Evolutionary conservation across 2,888 invertebrate genomes (phyloP).

Genomic region (Orthosia gothica): DNA sequence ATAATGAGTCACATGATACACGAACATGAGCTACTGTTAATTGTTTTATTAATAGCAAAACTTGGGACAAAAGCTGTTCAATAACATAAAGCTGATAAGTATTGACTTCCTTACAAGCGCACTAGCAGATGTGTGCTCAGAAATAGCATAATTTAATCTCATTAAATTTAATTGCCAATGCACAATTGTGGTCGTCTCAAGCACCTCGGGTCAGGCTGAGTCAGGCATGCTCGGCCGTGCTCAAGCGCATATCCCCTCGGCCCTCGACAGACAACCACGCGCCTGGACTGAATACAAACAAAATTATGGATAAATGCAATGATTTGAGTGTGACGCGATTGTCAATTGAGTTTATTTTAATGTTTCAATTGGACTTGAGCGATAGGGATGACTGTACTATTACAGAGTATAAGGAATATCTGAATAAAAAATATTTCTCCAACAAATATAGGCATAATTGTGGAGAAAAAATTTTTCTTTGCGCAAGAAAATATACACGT

Average conservation of each 20-base stretch:
- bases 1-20: slow-evolving; percentile 46
- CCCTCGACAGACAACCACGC: slow-evolving; percentile 62
- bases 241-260: slow-evolving; percentile 54
- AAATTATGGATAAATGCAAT: slow-evolving; percentile 75
- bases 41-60: slow-evolving; percentile 52
- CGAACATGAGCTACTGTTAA: slow-evolving; percentile 41
- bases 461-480: not conserved
- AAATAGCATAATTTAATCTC: slow-evolving; percentile 88
- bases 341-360: slow-evolving; percentile 70
- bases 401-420: not conserved
- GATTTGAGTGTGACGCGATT: slow-evolving; percentile 68
- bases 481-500: not conserved
- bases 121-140: slow-evolving; percentile 80
- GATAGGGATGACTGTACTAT: slow-evolving; percentile 31
- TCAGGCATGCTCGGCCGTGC: slow-evolving; percentile 72
- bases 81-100: slow-evolving; percentile 77
- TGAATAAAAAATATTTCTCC: not conserved
- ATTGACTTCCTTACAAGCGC: slow-evolving; percentile 73
- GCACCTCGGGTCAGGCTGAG: slow-evolving; percentile 83
- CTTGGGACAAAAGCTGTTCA: slow-evolving; percentile 66
- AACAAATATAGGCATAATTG: not conserved
- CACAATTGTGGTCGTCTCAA: slow-evolving; percentile 85
- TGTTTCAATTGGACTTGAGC: slow-evolving; percentile 39
- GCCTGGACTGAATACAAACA: slow-evolving; percentile 78
- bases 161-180: slow-evolving; percentile 88